A percentile compares a stretch with the other conserved stretches of the same genome.
phyloP scores from a whole-genome alignment of 2,888 invertebrate species.

The Nemapogon koenigi region DNA sequence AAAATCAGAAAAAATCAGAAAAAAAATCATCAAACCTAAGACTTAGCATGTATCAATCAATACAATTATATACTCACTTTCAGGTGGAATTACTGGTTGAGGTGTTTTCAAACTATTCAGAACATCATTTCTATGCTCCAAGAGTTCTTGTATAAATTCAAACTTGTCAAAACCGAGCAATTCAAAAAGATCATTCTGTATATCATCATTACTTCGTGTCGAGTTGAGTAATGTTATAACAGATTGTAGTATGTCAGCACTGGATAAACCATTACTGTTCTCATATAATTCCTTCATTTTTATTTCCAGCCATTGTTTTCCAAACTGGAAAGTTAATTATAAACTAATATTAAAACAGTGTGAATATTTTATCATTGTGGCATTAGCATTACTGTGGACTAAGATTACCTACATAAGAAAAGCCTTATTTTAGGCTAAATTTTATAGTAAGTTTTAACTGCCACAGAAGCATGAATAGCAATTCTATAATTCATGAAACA shows the following conservation, averaged over 20 bases:
- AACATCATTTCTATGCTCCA: constrained; percentile 69
- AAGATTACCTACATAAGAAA: too few relatives aligned
- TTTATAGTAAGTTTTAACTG: too few relatives aligned
- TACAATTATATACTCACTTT: too few relatives aligned
- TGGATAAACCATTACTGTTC: constrained; percentile 50
- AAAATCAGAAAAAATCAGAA: too few relatives aligned
- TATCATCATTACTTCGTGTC: constrained; percentile 67
- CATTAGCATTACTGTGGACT: too few relatives aligned
- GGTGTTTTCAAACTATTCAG: constrained; percentile 37
- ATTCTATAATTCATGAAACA: too few relatives aligned
- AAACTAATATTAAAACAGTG: too few relatives aligned
- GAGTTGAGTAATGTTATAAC: constrained; percentile 68
- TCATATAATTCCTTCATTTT: constrained; percentile 58
- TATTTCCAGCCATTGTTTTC: constrained; percentile 60
- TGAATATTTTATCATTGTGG: too few relatives aligned
- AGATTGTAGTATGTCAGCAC: constrained; percentile 65
- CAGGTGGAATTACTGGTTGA: constrained; percentile 37
- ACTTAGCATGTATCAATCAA: too few relatives aligned
- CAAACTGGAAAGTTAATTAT: constrained; percentile 58
- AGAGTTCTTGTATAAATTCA: constrained; percentile 73
- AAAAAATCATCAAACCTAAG: too few relatives aligned
- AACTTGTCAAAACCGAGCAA: constrained; percentile 86
- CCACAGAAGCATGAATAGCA: too few relatives aligned
- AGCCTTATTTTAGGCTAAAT: too few relatives aligned
- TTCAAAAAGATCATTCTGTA: constrained; percentile 87